Percentiles rank a stretch among this genome's conserved stretches.
These are phyloP conservation scores for Eulithis prunata DNA, from an alignment of 2,888 invertebrate species.

Conservation along the genomic window DNA sequence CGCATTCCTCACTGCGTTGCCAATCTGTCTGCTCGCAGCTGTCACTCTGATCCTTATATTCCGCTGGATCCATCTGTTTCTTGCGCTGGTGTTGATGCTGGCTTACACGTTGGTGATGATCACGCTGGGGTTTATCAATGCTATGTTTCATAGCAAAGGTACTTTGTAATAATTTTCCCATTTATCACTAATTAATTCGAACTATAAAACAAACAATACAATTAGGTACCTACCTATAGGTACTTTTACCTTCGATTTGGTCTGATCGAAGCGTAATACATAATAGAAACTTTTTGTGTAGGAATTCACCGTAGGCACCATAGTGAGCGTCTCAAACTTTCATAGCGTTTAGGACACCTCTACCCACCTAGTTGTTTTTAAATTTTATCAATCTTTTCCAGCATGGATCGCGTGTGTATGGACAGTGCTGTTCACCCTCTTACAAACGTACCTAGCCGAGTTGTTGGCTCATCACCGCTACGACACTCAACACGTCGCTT, in stretches of 20 bases:
- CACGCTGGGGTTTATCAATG: conserved; percentile 68
- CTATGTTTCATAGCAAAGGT: conserved; percentile 70
- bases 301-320: no score
- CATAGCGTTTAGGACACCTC: no score
- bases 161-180: conserved; percentile 21
- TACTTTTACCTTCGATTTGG: no score
- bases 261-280: no score
- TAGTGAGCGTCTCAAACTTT: no score
- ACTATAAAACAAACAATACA: no score
- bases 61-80: conserved; percentile 71
- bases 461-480: conserved; percentile 67
- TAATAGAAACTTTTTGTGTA: no score
- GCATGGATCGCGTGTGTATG: conserved; percentile 66
- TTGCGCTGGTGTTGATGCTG: conserved; percentile 58
- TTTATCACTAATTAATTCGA: background rate
- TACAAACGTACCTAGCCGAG: conserved; percentile 69
- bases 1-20: conserved; percentile 63
- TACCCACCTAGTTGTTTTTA: background rate
- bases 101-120: conserved; percentile 67
- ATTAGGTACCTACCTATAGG: no score
- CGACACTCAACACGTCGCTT: conserved; percentile 48
- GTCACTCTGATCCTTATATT: conserved; percentile 68
- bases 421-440: conserved; percentile 64
- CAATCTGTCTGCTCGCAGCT: conserved; percentile 62
- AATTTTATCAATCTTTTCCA: conserved; percentile 38